Evolutionary conservation across 2,797 vertebrate genomes (phyloP).

Genomic region (Alcedo atthis): DNA sequence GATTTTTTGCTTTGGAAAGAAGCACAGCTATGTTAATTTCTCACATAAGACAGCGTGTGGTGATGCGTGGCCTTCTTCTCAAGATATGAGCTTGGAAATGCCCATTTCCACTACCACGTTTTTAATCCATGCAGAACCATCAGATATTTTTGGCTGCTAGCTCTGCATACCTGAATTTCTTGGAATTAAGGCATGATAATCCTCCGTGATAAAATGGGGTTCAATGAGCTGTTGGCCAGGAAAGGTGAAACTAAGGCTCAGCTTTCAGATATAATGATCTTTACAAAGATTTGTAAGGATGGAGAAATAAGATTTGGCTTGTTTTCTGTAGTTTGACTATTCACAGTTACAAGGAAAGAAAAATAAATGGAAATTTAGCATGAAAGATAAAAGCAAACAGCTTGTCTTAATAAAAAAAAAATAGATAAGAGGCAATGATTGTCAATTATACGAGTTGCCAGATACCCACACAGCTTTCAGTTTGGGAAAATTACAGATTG

Average conservation of each 20-base stretch:
- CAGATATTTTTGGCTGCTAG: not conserved
- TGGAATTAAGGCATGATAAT: not conserved
- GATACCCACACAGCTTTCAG: not conserved
- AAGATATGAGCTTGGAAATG: not conserved
- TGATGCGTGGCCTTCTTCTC: not conserved
- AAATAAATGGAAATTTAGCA: not conserved
- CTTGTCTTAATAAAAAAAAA: not conserved
- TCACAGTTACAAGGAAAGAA: not conserved
- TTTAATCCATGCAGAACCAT: not conserved
- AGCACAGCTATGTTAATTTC: not conserved
- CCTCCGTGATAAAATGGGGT: not conserved
- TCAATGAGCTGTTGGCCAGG: not conserved
- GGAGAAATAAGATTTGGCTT: too few relatives aligned
- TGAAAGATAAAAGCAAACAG: not conserved
- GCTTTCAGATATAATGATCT: not conserved
- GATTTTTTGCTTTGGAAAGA: not conserved
- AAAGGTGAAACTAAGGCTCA: not conserved
- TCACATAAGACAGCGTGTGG: not conserved
- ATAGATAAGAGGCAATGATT: not conserved
- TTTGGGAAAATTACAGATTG: not conserved
- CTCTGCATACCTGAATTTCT: not conserved
- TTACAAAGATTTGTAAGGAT: not conserved
- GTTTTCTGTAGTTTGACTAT: not conserved
- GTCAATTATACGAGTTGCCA: not conserved
- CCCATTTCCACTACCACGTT: not conserved